phyloP scores from a whole-genome alignment of 2,888 invertebrate species.

The Caenorhabditis imperialis region DNA sequence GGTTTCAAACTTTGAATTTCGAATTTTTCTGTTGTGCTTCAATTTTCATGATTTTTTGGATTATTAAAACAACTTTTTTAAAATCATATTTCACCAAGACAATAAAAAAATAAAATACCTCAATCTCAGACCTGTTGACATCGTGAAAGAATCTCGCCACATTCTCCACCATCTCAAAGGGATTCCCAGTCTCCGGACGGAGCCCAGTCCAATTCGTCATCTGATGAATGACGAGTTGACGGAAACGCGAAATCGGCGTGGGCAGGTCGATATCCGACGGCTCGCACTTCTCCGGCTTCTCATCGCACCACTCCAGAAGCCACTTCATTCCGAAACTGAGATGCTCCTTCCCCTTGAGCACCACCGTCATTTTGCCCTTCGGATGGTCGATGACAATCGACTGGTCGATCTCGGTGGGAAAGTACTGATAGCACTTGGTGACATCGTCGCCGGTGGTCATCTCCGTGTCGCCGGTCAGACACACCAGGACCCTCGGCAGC shows the following conservation, averaged over 20 bases:
- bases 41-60: too few relatives aligned
- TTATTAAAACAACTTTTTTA: too few relatives aligned
- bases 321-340: background rate
- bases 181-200: too few relatives aligned
- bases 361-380: constrained; percentile 11
- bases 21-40: too few relatives aligned
- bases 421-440: constrained; percentile 42
- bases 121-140: background rate
- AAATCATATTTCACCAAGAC: too few relatives aligned
- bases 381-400: constrained; percentile 11
- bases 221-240: background rate
- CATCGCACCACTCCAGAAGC: background rate
- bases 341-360: background rate
- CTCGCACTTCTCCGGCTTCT: background rate
- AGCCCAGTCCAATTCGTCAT: background rate
- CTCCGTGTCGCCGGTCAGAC: constrained; percentile 11
- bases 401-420: constrained; percentile 18
- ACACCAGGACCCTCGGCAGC: constrained; percentile 12
- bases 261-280: background rate
- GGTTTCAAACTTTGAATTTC: too few relatives aligned
- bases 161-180: background rate
- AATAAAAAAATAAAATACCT: too few relatives aligned
- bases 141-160: background rate
- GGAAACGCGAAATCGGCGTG: too few relatives aligned
- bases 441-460: constrained; percentile 10